Evolutionary conservation across 2,888 invertebrate genomes (phyloP), one percentile per base, ranked within the genome.

Genomic region (Stenchaetothrips biformis): DNA sequence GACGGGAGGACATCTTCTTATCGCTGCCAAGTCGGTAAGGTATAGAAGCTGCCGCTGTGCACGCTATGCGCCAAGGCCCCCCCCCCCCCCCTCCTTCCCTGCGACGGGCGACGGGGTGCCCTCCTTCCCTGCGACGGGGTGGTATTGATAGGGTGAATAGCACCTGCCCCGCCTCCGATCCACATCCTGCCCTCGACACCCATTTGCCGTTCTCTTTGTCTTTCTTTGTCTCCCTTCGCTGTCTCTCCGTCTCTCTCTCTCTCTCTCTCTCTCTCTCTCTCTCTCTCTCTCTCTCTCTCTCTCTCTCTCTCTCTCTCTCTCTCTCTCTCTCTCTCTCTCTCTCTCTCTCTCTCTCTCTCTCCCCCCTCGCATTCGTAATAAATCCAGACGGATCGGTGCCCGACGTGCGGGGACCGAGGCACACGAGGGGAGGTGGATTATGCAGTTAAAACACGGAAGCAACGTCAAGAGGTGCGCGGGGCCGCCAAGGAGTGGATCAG

Each of bases 131-230:
- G 67, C 67, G 21, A 67, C 18, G 67, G 21, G 8, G 21, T 7
- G 8, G 67, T 74, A 74, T 74, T 74, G 67, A 74, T 74, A 74
- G 67, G 67, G 21, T 74, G 67, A 74, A 74, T 74, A 74, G 67
- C 67, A 74, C 67, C 67, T 74, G 25, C 25, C 21, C 67, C 25
- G 37, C 37, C 37, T 37, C 37, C 37, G 37, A 37, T 74, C 67
- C 67, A 6, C 67, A 21, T 21, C 67, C 67, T 21, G 9, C 67
- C 67, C 67, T 25, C 67, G 67, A 25, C 67, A 74, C 67, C 67
- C 67, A 74, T 74, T 74, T 21, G n/a, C n/a, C 67, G 21, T 21
- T 25, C 67, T 74, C 67, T 74, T 74, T 74, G 67, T 74, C 67
- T 74, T 74, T 18, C 53, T 53, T 4, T 16, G 16, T 53, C 53